Evolutionary conservation across 2,888 invertebrate species (phyloP), one percentile per base, ranked within the genome.

Genomic region (Magallana nippona): DNA sequence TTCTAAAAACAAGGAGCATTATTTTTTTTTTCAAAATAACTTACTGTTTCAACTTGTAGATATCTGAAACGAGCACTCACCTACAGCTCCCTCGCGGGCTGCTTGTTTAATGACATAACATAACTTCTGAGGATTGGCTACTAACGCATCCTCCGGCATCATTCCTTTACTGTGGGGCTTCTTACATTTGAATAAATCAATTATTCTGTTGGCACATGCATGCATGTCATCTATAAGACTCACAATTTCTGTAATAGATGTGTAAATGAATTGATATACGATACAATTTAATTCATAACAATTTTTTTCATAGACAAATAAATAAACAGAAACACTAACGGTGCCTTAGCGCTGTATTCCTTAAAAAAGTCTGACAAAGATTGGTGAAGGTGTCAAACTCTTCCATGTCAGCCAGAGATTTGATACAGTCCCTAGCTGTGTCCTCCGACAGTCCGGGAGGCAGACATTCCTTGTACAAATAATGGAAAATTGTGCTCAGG

Each of bases 171-270:
- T 86, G n/a, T 87, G 85, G 10, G 85, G 82, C 55, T 86, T 88
- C 82, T 92, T 91, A 55, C 93, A 93, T 87, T 92, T 95, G 89
- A 96, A 95, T 91, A 95, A 94, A 87, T 96, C 95, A 84, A 96
- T 95, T 79, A 96, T 95, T 87, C 95, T 95, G 91, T 95, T 95
- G 83, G 96, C 95, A 91, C 96, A 96, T 32, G 94, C 94, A 91
- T 96, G 96, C 95, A 96, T 95, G 89, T 96, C 96, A 91, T 95
- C 95, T 56, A 96, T 95, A 83, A 96, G 93, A 83, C 95, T 95
- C 81, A 96, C 95, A 78, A 96, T 96, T 95, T 96, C 96, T 96
- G 92, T 2, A 94, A 94, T 88, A 82, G 84, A 86, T 90, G 88
- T 86, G 84, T 11, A 8, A 79, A 57, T 78, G 32, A 8, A 44